These are phyloP conservation scores for Dinoponera quadriceps DNA, from an alignment of 1,140 invertebrate species.

Conservation along the genomic window DNA sequence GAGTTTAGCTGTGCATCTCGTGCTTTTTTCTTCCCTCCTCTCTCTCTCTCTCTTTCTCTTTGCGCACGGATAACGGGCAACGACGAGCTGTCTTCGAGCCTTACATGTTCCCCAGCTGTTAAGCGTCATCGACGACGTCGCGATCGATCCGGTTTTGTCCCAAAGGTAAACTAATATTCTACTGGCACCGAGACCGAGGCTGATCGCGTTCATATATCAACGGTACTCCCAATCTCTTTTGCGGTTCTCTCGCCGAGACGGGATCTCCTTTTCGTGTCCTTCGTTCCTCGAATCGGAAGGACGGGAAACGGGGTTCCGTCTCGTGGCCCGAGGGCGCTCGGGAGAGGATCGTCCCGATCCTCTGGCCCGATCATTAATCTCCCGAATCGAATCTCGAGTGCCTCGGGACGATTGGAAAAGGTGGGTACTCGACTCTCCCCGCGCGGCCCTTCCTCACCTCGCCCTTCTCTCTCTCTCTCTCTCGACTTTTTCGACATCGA, in stretches of 20 bases:
- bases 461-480: conserved; percentile 33
- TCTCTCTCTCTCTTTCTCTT: not conserved
- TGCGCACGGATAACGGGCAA: not conserved
- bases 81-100: not conserved
- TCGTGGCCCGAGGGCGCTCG: conserved; percentile 59
- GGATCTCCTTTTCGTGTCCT: conserved; percentile 67
- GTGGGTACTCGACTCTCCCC: conserved; percentile 53
- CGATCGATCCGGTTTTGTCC: conserved; percentile 43
- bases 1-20: no score
- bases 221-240: conserved; percentile 54
- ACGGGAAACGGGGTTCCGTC: conserved; percentile 59
- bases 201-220: conserved; percentile 57
- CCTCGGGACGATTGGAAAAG: conserved; percentile 73
- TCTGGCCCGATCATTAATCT: conserved; percentile 72
- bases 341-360: conserved; percentile 64
- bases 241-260: conserved; percentile 61
- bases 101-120: conserved; percentile 7
- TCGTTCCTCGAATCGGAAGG: conserved; percentile 61
- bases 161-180: conserved; percentile 55
- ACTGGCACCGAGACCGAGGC: conserved; percentile 21
- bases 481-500: conserved; percentile 31
- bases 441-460: conserved; percentile 28
- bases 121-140: conserved; percentile 19
- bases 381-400: conserved; percentile 75
- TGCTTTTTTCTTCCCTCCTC: no score